Percentiles rank a stretch among this genome's conserved stretches.
Conservation (phyloP, 2,113 vertebrate species). For the Xyliphius kryptos region DNA sequence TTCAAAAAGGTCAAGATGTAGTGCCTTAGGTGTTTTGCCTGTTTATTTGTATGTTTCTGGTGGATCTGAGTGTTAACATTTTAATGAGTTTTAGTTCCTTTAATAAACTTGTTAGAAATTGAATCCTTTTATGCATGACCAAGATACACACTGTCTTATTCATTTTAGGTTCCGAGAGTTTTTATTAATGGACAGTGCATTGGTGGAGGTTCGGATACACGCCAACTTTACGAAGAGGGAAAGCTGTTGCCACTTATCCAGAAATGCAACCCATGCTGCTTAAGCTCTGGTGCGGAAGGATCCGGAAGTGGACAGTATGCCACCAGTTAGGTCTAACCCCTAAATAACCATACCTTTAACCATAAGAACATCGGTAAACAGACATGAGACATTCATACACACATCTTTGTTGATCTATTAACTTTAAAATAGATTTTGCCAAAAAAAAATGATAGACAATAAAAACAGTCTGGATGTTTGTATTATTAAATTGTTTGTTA, state of each 20-base stretch:
- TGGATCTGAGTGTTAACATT: background rate
- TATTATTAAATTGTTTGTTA: too few species aligned
- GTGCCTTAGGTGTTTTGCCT: too few species aligned
- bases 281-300: slow-evolving; percentile 45
- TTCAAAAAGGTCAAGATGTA: too few species aligned
- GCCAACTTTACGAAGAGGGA: slow-evolving; percentile 80
- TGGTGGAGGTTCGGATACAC: slow-evolving; percentile 84
- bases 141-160: background rate
- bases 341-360: background rate
- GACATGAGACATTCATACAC: background rate
- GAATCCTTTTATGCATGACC: too few species aligned
- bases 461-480: too few species aligned
- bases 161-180: slow-evolving; percentile 82
- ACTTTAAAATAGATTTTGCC: background rate
- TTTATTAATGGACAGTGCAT: slow-evolving; percentile 90
- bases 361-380: background rate
- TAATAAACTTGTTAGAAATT: too few species aligned
- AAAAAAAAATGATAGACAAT: background rate
- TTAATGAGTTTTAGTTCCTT: too few species aligned
- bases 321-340: slow-evolving; percentile 31
- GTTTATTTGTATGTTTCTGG: too few species aligned
- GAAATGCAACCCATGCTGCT: slow-evolving; percentile 69
- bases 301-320: slow-evolving; percentile 54
- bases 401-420: background rate
- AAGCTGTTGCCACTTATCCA: slow-evolving; percentile 76